Evolutionary conservation across 2,113 vertebrate species (phyloP).

Genomic region (Laticauda colubrina): DNA sequence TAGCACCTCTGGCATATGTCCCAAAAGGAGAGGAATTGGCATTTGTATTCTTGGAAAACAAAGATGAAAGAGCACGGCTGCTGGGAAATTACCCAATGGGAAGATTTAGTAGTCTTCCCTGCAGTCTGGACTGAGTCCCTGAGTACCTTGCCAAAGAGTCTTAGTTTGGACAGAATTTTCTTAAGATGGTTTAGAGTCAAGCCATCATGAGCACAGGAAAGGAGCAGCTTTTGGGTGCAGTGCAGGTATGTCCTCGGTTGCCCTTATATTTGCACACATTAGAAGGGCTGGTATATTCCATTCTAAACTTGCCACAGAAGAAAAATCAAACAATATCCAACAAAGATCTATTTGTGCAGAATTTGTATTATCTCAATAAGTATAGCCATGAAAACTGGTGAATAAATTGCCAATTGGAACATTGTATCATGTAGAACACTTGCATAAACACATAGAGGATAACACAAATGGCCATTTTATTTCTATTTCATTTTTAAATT

Average conservation of each 20-base stretch:
- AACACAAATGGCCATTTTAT: background rate
- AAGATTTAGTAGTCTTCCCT: background rate
- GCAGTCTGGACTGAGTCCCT: background rate
- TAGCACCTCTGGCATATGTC: background rate
- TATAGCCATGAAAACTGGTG: background rate
- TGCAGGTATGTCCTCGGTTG: background rate
- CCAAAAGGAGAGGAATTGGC: background rate
- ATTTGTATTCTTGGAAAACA: background rate
- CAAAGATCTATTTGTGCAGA: background rate
- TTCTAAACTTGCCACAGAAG: background rate
- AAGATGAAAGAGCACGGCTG: background rate
- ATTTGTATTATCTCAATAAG: background rate
- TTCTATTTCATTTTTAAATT: background rate
- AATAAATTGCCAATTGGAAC: background rate
- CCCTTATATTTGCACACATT: background rate
- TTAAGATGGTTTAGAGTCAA: background rate
- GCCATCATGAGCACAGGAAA: background rate
- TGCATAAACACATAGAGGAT: background rate
- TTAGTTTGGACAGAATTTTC: background rate
- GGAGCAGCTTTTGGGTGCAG: background rate
- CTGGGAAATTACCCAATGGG: background rate
- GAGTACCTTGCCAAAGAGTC: background rate
- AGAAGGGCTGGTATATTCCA: background rate
- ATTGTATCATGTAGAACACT: background rate
- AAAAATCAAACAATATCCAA: background rate